Base-by-base conservation (phyloP, 2,797 vertebrate genomes). In the Coendou prehensilis region DNA sequence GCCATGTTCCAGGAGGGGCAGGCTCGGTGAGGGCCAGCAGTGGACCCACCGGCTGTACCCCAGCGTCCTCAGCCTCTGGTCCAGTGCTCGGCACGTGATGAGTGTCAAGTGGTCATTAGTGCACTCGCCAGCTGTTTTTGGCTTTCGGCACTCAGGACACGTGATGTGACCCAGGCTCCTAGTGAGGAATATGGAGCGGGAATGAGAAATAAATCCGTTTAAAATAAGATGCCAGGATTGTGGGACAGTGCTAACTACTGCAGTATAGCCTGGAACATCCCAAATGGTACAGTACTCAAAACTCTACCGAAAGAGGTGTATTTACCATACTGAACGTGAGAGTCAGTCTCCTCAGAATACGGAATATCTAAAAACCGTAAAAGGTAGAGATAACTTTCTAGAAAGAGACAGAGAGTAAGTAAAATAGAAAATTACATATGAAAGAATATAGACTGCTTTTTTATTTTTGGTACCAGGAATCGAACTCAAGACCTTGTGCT, bases 341-440 rank as follows among this genome's bases (percentile, higher is more conserved):
- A n/a, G 37, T 20, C 61, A 41, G 73, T 87, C 6, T 89, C 41
- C 50, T 67, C 63, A 69, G 33, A 89, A 79, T n/a, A 79, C 67
- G 87, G 76, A 87, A 47, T 26, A 83, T 20, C 28, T 79, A 71
- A 67, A 87, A 96, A 71, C 56, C 1, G 33, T 56, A 56, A 57
- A 93, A 91, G 41, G 26, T 56, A 80, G 45, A 91, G 23, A 73
- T 64, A 37, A 83, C 33, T 17, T 56, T 80, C n/a, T 81, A 56
- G 33, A 76, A 84, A 89, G 30, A 82, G 17, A 30, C 30, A 64
- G n/a, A 93, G 47, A 84, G 52, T 75, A 87, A 80, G 9, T 78
- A 85, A 94, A 91, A 87, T 47, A 56, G 54, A 17, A 96, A 87
- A 89, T 84, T 64, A 45, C 37, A 37, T 4, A 79, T 64, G 20